Base-by-base conservation (phyloP, 2,113 vertebrate genomes). In the Acrocephalus arundinaceus region DNA sequence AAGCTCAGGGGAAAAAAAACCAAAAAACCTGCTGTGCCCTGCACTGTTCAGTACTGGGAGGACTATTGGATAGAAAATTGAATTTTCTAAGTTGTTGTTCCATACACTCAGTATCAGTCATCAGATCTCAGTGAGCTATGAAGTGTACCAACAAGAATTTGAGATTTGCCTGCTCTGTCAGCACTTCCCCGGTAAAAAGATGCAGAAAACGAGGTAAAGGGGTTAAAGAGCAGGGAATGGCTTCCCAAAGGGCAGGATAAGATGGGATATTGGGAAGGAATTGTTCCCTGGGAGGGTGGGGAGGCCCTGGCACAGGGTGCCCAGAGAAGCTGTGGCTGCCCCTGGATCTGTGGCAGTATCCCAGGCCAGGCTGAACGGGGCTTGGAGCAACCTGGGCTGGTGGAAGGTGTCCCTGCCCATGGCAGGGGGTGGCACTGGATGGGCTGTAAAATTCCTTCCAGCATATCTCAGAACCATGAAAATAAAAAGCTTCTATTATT, bases 321-420 rank as follows among this genome's bases (percentile, higher is more conserved):
- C 39, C 70, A 85, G 41, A 48, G 70, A 4, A 85, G 51, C 51
- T 66, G 59, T 41, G 82, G 70, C 39, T 63, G 68, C 25, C 27
- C 39, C 58, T 61, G 80, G 37, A 37, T 63, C 48, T 27, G 33
- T 73, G 51, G n/a, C 0, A 41, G n/a, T n/a, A 51, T 4, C 43
- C 43, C 41, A 75, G 49, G 15, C 43, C n/a, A 24, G 71, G 23
- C 0, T 85, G 70, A 58, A 63, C 0, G 0, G 15, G 31, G 33
- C 57, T 63, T 27, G 81, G 28, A 85, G 20, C 15, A 8, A 0
- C 59, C 49, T 85, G 59, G 59, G n/a, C 0, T 0, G 10, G 24
- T 49, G 71, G 20, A 5, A 85, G 23, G 4, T n/a, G n/a, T 57
- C 70, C 51, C 28, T 23, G 49, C 6, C 30, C 46, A 62, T 39